Evolutionary conservation across 2,888 invertebrate genomes (phyloP), one percentile per base, ranked within the genome.

Genomic region (Metalampra italica): DNA sequence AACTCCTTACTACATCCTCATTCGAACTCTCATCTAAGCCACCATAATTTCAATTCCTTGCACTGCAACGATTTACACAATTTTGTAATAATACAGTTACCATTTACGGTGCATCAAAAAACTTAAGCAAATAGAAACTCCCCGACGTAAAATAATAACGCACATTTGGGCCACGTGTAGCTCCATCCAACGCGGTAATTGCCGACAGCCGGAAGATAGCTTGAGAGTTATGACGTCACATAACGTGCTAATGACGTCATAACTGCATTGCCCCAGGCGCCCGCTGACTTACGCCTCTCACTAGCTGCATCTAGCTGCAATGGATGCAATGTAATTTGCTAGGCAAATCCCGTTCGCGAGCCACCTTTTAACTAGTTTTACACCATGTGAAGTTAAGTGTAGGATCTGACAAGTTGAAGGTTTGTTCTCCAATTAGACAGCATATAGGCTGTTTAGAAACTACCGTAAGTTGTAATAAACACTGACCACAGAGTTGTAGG

Each of bases 181-280:
- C 64, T 63, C 73, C 76, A 82, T 82, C 76, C 73, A 79, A 82
- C 82, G 72, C 67, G 62, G 75, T 82, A 84, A 85, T 84, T 84
- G 83, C 75, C 78, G 83, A 82, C 83, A 81, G 79, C 70, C 79
- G 82, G 80, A 80, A 84, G 84, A 85, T 85, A 83, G 76, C 80
- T 74, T 50, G 67, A 68, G 80, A 84, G 76, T 84, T 84, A 84
- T 77, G 79, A 84, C 82, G 79, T 82, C 81, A 83, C 81, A 84
- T 82, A 82, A 82, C 81, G 82, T 82, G 80, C 78, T 85, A 85
- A 85, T 85, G 85, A 83, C 81, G 83, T 82, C 83, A 81, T 85
- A 85, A 85, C 85, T 83, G 83, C 85, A 84, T 83, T 80, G 83
- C 79, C 78, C 74, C 68, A 63, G 62, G 74, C 70, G 62, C 68